Percentiles rank a stretch among this genome's conserved stretches.
These are phyloP conservation scores for Heliornis fulica DNA, from an alignment of 2,113 vertebrate genomes.

Conservation along the genomic window DNA sequence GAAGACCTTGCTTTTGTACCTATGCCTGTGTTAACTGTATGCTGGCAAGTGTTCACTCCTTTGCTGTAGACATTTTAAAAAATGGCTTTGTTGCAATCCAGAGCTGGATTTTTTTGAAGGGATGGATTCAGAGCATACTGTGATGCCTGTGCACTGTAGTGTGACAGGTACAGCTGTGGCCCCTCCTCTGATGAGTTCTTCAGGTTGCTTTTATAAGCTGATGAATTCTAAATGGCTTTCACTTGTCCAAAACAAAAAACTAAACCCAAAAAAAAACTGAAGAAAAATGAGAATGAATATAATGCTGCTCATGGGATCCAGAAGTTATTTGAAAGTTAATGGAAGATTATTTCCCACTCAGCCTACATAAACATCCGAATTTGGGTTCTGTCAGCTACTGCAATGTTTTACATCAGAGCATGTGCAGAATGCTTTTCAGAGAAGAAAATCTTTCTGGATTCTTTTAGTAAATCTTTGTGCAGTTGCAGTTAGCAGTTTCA, in stretches of 20 bases:
- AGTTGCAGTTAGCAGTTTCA: neutral
- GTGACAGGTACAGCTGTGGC: neutral
- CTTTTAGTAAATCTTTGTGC: neutral
- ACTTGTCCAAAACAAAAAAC: neutral
- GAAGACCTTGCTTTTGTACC: neutral
- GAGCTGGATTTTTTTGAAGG: neutral
- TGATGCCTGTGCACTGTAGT: accelerated
- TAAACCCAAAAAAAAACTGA: neutral
- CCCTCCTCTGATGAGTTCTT: neutral
- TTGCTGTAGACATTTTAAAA: neutral
- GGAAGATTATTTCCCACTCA: neutral
- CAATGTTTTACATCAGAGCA: neutral
- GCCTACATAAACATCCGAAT: neutral
- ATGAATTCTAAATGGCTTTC: neutral
- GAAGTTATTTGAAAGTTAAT: conserved; percentile 1
- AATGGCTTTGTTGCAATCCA: neutral
- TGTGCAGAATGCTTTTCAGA: neutral
- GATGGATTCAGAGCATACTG: neutral
- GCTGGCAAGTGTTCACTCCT: neutral
- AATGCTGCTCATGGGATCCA: neutral
- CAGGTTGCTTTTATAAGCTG: neutral
- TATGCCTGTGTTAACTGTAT: neutral
- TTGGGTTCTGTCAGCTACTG: neutral
- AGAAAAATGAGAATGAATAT: neutral
- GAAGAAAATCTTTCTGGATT: neutral